Evolutionary conservation across 2,797 vertebrate species (phyloP).

Genomic region (Manis pentadactyla): DNA sequence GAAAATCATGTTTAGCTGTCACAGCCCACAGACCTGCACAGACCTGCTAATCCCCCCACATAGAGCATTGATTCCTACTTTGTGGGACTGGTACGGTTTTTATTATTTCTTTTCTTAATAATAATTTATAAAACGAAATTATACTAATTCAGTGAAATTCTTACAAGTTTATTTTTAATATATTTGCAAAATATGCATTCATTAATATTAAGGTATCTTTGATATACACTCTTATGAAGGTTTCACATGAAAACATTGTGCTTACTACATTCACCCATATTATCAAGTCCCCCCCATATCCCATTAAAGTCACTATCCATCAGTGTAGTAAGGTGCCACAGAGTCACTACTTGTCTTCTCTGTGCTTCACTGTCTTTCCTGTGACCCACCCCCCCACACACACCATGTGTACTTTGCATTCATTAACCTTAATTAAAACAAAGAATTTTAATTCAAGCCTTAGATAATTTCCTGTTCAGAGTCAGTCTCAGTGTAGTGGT

Average conservation of each 20-base stretch:
- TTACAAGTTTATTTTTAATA: neutral
- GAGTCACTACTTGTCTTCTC: too few relatives aligned
- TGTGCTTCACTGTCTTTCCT: too few relatives aligned
- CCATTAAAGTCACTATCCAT: too few relatives aligned
- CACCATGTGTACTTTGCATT: neutral
- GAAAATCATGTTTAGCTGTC: neutral
- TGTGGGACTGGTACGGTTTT: neutral
- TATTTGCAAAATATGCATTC: neutral
- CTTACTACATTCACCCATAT: too few relatives aligned
- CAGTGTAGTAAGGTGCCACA: too few relatives aligned
- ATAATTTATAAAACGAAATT: neutral
- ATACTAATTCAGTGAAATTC: neutral
- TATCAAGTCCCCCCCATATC: too few relatives aligned
- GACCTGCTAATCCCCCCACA: neutral
- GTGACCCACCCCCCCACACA: too few relatives aligned
- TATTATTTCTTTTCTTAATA: neutral
- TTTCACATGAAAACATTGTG: too few relatives aligned
- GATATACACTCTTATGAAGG: too few relatives aligned
- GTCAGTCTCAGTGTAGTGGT: neutral
- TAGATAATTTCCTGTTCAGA: neutral
- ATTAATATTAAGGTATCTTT: neutral
- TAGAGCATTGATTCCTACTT: neutral
- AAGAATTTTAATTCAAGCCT: neutral
- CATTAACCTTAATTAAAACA: neutral
- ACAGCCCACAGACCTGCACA: neutral